A percentile compares a stretch with the other conserved stretches of the same genome.
These are phyloP conservation scores for Caenorhabditis macrosperma DNA, from an alignment of 2,888 invertebrate genomes.

Conservation along the genomic window DNA sequence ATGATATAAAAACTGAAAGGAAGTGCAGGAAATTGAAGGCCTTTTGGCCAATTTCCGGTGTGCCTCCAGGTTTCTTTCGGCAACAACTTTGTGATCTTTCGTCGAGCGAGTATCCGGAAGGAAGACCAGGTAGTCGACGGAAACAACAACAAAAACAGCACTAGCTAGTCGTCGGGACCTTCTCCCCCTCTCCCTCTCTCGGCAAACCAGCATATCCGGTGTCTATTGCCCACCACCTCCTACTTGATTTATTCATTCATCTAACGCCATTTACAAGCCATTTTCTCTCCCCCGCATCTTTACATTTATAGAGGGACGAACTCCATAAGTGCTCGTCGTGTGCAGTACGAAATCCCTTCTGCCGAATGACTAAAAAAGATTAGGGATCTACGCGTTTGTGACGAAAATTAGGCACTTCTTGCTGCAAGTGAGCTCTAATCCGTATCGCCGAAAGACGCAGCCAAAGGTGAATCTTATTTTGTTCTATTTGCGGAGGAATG, in stretches of 20 bases:
- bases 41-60: neutral
- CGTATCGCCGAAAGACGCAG: neutral
- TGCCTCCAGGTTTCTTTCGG: neutral
- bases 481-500: neutral
- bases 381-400: constrained; percentile 1
- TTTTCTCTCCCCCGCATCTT: neutral
- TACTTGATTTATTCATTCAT: constrained; percentile 3
- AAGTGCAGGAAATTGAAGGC: neutral
- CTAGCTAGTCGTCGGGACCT: too few species aligned
- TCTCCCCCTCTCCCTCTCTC: neutral
- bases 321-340: too few species aligned
- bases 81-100: neutral
- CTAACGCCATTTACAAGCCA: neutral
- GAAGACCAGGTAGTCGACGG: neutral
- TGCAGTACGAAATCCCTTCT: neutral
- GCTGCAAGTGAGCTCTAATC: neutral
- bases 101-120: neutral
- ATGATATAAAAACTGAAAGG: neutral
- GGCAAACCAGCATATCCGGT: neutral
- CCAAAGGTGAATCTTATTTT: constrained; percentile 29
- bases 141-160: too few species aligned
- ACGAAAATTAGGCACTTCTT: constrained; percentile 1
- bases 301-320: neutral
- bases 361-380: neutral
- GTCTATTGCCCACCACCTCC: too few species aligned